Conservation (phyloP, 2,888 invertebrate genomes). For the Elaeidobius kamerunicus region DNA sequence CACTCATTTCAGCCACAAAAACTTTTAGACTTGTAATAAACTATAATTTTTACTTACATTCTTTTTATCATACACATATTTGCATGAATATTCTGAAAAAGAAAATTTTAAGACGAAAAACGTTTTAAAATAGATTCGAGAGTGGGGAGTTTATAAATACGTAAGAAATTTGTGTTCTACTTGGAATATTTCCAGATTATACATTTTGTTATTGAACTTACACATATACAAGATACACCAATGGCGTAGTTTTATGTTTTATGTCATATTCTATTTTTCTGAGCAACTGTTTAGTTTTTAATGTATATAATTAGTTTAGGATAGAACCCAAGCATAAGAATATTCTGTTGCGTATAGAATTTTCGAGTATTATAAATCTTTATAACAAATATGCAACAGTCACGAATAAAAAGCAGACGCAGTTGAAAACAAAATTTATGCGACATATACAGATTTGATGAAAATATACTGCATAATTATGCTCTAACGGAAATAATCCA, state of each 20-base stretch:
- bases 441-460: constrained; percentile 17
- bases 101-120: constrained; percentile 7
- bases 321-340: too few species aligned
- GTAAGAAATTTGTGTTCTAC: constrained; percentile 16
- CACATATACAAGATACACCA: too few species aligned
- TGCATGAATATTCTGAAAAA: constrained; percentile 14
- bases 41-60: background rate
- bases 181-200: constrained; percentile 25
- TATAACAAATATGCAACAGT: too few species aligned
- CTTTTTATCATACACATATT: background rate
- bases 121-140: constrained; percentile 20
- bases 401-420: background rate
- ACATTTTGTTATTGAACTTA: background rate
- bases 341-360: too few species aligned
- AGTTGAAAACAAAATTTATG: background rate
- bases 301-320: too few species aligned
- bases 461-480: constrained; percentile 22
- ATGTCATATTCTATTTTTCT: too few species aligned
- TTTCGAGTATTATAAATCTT: too few species aligned
- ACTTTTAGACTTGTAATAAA: background rate
- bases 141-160: constrained; percentile 24
- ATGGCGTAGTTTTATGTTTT: too few species aligned
- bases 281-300: too few species aligned
- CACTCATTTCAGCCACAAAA: constrained; percentile 33
- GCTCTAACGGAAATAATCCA: constrained; percentile 29